phyloP scores from a whole-genome alignment of 2,888 invertebrate genomes.

The Frankliniella fusca region DNA sequence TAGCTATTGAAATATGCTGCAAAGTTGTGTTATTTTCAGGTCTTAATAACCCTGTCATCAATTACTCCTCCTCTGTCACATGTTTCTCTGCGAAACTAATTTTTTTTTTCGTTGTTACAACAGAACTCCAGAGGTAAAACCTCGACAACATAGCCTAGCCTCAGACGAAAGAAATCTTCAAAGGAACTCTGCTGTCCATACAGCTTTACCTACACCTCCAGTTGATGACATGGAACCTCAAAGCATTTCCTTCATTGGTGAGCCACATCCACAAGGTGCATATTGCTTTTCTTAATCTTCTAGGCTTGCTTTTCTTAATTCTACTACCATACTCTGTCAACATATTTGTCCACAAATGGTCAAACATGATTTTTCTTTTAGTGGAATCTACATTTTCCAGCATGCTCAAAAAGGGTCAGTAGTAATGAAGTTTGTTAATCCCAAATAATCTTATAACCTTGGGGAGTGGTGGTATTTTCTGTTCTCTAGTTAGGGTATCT shows the following conservation, averaged over 20 bases:
- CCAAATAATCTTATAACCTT: too few relatives aligned
- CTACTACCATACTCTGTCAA: neutral
- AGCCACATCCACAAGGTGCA: constrained; percentile 48
- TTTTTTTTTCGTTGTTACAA: neutral
- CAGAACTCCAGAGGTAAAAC: constrained; percentile 15
- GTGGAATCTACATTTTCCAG: too few relatives aligned
- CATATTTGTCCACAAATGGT: neutral
- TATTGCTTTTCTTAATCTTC: constrained; percentile 17
- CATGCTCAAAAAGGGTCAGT: too few relatives aligned
- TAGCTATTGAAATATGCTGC: neutral
- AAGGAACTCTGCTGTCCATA: constrained; percentile 41
- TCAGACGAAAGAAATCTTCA: neutral
- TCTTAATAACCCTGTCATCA: neutral
- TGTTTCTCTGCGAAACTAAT: neutral
- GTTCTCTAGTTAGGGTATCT: too few relatives aligned
- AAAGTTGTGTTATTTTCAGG: neutral
- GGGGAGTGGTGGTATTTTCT: too few relatives aligned
- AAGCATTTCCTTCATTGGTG: constrained; percentile 86
- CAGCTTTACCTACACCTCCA: constrained; percentile 62
- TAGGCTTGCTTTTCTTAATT: neutral
- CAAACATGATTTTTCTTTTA: too few relatives aligned
- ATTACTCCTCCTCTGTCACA: neutral
- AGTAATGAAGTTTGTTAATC: too few relatives aligned
- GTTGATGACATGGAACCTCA: constrained; percentile 89
- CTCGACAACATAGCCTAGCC: neutral